Base-by-base conservation (phyloP, 2,113 vertebrate species). In the Stegastes partitus region DNA sequence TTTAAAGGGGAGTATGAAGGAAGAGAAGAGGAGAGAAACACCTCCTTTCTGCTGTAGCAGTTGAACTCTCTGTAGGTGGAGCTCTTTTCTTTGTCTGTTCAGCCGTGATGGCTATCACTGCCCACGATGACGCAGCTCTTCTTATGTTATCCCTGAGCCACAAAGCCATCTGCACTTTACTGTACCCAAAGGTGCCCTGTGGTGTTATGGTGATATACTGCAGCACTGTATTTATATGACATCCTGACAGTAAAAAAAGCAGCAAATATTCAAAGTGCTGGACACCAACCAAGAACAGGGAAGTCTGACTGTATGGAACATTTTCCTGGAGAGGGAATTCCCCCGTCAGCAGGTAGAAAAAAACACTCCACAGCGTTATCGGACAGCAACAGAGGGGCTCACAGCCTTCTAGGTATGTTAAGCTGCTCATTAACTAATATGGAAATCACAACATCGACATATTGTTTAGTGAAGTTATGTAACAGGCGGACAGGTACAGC, bases 1-100 rank as follows among this genome's bases (percentile, higher is more conserved):
- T 34, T n/a, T n/a, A n/a, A n/a, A 16, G 1, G 12, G 45, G 19
- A 18, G 39, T 18, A 63, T 54, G 2, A 26, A 56, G 12, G n/a
- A 42, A n/a, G 15, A 57, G 44, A 68, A 14, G 53, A 34, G 23
- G 2, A 45, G 25, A 44, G 6, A 58, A 56, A 77, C 55, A 59
- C 25, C 45, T 63, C 4, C 59, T 34, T 19, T 66, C 6, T 83
- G 28, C 37, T 47, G 21, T 58, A 73, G 39, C 44, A 45, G 68
- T 67, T 75, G 1, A 71, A 50, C 51, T 78, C 26, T 81, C 69
- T 85, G 74, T 62, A 80, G 74, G 79, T 73, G 74, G 80, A 73
- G 74, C 68, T 54, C 37, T 78, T 72, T 68, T 49, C 77, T 79
- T 34, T 34, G 31, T 34, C 31, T 64, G 66, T 50, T 72, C 45